A percentile compares a stretch with the other conserved stretches of the same genome.
Evolutionary conservation across 1,140 invertebrate species (phyloP).

Genomic region (Drosophila simulans): DNA sequence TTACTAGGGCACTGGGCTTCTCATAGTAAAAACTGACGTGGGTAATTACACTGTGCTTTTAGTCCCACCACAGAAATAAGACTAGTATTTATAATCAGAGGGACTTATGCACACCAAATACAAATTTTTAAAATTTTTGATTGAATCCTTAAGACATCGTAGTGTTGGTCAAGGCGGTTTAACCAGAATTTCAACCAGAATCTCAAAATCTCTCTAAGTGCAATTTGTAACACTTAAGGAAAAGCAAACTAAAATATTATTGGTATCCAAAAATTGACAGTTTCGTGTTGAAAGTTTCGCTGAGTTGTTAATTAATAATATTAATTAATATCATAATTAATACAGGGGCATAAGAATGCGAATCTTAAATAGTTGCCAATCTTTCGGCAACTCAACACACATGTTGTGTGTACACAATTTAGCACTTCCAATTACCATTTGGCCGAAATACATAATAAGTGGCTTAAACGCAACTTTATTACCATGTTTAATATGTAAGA

Average conservation of each 20-base stretch:
- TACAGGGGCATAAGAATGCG: too few species aligned
- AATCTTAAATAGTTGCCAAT: neutral
- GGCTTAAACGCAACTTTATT: constrained; percentile 21
- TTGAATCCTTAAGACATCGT: neutral
- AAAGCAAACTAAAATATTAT: too few species aligned
- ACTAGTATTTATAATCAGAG: too few species aligned
- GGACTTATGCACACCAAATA: too few species aligned
- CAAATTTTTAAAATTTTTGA: neutral
- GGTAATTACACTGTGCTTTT: neutral
- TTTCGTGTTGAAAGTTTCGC: too few species aligned
- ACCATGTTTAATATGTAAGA: neutral
- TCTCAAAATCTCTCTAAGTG: too few species aligned
- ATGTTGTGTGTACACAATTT: neutral
- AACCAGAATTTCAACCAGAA: too few species aligned
- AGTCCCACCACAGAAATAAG: neutral
- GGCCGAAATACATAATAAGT: constrained; percentile 35
- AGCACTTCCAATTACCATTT: constrained; percentile 3
- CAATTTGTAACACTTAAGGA: too few species aligned
- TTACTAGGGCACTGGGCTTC: constrained; percentile 2
- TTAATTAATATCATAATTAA: too few species aligned
- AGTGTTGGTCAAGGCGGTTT: too few species aligned
- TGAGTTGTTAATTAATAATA: too few species aligned
- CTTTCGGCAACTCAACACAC: neutral
- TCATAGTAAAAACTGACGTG: constrained; percentile 1
- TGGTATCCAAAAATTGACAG: too few species aligned